Percentiles rank a stretch among this genome's conserved stretches.
Evolutionary conservation across 2,888 invertebrate genomes (phyloP).

Genomic region (Stenodera caucasica): DNA sequence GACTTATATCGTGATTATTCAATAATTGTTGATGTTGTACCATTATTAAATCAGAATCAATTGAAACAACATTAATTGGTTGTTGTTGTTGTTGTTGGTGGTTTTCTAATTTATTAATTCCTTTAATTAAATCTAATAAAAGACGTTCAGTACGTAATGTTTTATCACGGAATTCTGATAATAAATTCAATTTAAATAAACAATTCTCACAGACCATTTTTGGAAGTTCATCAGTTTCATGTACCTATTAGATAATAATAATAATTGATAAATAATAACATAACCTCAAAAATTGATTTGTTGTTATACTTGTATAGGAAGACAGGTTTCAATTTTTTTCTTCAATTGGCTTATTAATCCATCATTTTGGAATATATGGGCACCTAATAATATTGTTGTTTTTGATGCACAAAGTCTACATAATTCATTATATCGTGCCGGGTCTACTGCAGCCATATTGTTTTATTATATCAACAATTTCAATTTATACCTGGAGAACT

Average conservation of each 20-base stretch:
- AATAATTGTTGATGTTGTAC: conserved; percentile 47
- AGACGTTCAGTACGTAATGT: conserved; percentile 60
- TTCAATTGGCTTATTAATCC: conserved; percentile 59
- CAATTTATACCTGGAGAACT: conserved; percentile 17
- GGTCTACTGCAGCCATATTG: conserved; percentile 46
- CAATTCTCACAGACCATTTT: conserved; percentile 64
- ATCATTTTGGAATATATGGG: conserved; percentile 54
- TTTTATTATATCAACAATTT: conserved; percentile 23
- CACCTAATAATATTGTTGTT: conserved; percentile 48
- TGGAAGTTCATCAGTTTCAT: conserved; percentile 60
- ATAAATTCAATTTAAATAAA: conserved; percentile 60
- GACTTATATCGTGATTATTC: conserved; percentile 40
- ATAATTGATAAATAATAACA: conserved; percentile 18
- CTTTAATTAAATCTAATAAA: conserved; percentile 53
- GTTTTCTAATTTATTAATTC: conserved; percentile 38
- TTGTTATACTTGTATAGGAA: conserved; percentile 59
- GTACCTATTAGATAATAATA: conserved; percentile 54
- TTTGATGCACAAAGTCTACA: conserved; percentile 54
- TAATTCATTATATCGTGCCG: conserved; percentile 49
- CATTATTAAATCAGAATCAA: conserved; percentile 46
- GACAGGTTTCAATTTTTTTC: conserved; percentile 62
- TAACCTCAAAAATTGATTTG: conserved; percentile 16
- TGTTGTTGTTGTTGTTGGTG: conserved; percentile 28
- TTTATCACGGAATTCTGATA: conserved; percentile 62
- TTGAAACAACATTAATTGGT: conserved; percentile 28